Base-by-base conservation (phyloP, 2,888 invertebrate species). In the Endomychus coccineus region DNA sequence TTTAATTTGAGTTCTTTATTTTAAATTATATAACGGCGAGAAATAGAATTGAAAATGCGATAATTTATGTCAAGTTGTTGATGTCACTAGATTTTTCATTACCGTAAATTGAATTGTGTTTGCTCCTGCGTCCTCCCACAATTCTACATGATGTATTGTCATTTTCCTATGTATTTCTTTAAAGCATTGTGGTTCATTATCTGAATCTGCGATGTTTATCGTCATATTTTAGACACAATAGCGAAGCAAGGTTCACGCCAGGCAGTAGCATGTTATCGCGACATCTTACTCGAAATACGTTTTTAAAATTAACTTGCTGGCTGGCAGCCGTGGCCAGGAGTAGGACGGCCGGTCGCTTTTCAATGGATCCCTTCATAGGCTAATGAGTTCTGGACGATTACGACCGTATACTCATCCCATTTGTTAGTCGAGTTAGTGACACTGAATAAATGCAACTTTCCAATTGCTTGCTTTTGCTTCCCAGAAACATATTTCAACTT, bases 221-320 rank as follows among this genome's bases (percentile, higher is more conserved):
- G 50, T 58, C 59, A 59, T 61, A 62, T 63, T 64, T 62, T 56
- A 55, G 58, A 56, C 60, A 64, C 62, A 64, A 63, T 62, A 52
- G 56, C 48, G 52, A 53, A 51, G 54, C 50, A 44, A 55, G 52
- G 56, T 58, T 62, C 60, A 59, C 58, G 59, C 56, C 54, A 58
- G 43, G 56, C 58, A 47, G 59, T 55, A 59, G 59, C 56, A 41
- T 34, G 42, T 51, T 51, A 52, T 52, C 54, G 55, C 47, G 44
- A 46, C 51, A 61, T 61, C 58, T 57, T 54, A 55, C 58, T 58
- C 56, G 54, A 62, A 62, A 62, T 62, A 61, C 56, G 57, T 59
- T 59, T 59, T 60, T 58, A 59, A 61, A 62, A 62, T 61, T 60
- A 62, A 59, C 55, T 52, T 50, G 48, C 50, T 47, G 42, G 45